Evolutionary conservation across 2,797 vertebrate genomes (phyloP), one percentile per base, ranked within the genome.

Genomic region (Clarias laeviceps): DNA sequence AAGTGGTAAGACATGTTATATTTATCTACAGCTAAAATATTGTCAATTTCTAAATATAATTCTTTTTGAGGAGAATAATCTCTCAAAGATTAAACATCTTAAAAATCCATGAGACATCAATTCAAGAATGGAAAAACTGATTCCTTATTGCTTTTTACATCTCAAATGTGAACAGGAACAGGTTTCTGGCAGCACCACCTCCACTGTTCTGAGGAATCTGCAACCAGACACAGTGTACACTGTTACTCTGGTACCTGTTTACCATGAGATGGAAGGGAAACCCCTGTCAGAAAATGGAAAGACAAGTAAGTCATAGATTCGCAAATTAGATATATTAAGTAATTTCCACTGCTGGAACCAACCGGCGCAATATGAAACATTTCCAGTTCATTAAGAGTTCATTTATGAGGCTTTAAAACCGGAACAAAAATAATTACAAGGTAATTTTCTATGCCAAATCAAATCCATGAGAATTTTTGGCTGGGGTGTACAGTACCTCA

Each of bases 221-320:
- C 93, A 97, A 59, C 91, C 98, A 0, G 92, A 98, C 90, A 99
- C 97, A 0, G 91, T 94, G 17, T 99, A 99, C 91, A 96, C 95
- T 0, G 91, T 99, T 54, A 96, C 96, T 0, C 93, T 99, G 69
- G 95, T 98, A 80, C 97, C 98, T 0, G 95, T 97, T 76, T 99
- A 97, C 89, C 91, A 94, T 0, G 98, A 99, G 91, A 97, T 98
- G 79, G 97, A 99, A 86, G 98, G 98, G 0, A 96, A 94, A 7
- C 87, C 96, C 1, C 91, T 91, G 69, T 97, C 97, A 11, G 95
- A 95, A 64, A 97, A 94, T 8, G 98, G 96, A 85, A 97, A 92
- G 89, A 99, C 98, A 8, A 94, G 98, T 99, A 93, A 97, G 97
- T 95, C 17, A 22, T 70, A 40, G 37, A 68, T 37, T 37, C 79